Evolutionary conservation across 2,113 vertebrate genomes (phyloP), one percentile per base, ranked within the genome.

Genomic region (Eptatretus burgeri): DNA sequence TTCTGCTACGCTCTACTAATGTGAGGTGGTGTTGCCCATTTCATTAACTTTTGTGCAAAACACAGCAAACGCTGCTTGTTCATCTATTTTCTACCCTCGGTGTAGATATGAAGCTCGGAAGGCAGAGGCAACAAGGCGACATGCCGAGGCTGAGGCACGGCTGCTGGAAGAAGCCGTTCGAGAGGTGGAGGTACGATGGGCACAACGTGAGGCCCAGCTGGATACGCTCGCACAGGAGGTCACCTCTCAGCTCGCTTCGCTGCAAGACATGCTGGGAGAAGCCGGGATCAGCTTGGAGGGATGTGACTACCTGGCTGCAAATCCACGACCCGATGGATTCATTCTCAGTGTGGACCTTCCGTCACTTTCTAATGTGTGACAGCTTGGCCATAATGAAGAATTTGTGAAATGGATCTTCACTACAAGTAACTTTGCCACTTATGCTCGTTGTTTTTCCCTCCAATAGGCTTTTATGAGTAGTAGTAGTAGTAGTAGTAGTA

Each of bases 141-240:
- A 60, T 20, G 56, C 56, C n/a, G n/a, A 20, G n/a, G 56, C n/a
- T 20, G 56, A 60, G 56, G 20, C 56, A 20, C 56, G 56, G 56
- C 10, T 20, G 11, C 56, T 60, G n/a, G 56, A 60, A n/a, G 56
- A n/a, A 20, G 56, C 56, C 10, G 20, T 60, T 67, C 83, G 80
- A 0, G 77, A 80, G 64, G 80, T 98, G 64, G 83, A 81, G 67
- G 77, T 85, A 67, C 83, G 81, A 64, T 81, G 87, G 18, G 74
- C 83, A 1, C 83, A 84, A 51, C 76, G 95, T 66, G 86, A 98
- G 72, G 88, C 83, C 71, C 80, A 82, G 69, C 95, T 85, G 1
- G 85, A 95, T 63, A 75, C 75, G 0, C 73, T 95, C 72, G 82
- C 81, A 1, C 81, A 84, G 74, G 86, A 88, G 72, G 75, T 94